Evolutionary conservation across 2,113 vertebrate species (phyloP).

Genomic region (Lophotis ruficrista): DNA sequence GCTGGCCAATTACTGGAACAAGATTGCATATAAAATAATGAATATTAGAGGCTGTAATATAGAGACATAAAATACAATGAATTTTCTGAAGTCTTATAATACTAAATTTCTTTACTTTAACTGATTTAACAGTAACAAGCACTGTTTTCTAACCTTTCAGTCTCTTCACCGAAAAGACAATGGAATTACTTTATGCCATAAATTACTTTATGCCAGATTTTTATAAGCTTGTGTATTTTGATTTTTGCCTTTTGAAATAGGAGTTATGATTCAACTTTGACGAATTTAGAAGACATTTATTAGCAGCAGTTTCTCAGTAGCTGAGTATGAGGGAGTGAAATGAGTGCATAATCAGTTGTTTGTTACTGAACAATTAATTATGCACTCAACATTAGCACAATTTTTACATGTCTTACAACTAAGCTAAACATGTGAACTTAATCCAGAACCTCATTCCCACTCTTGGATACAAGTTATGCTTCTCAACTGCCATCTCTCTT

Average conservation of each 20-base stretch:
- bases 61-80: neutral
- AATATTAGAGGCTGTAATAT: neutral
- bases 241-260: neutral
- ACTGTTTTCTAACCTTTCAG: neutral
- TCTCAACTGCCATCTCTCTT: neutral
- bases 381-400: neutral
- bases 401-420: neutral
- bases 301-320: neutral
- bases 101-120: neutral
- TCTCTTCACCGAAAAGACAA: neutral
- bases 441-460: neutral
- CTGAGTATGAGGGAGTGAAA: neutral
- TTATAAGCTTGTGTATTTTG: neutral
- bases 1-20: neutral
- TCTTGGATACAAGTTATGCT: neutral
- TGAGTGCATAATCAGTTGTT: neutral
- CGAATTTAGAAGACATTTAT: neutral
- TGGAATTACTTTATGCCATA: neutral
- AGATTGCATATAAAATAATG: neutral
- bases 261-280: neutral
- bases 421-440: neutral
- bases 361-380: neutral
- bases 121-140: neutral
- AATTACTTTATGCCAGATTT: neutral
- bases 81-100: neutral